phyloP scores from a whole-genome alignment of 2,113 vertebrate genomes.

The Pomatostomus ruficeps region DNA sequence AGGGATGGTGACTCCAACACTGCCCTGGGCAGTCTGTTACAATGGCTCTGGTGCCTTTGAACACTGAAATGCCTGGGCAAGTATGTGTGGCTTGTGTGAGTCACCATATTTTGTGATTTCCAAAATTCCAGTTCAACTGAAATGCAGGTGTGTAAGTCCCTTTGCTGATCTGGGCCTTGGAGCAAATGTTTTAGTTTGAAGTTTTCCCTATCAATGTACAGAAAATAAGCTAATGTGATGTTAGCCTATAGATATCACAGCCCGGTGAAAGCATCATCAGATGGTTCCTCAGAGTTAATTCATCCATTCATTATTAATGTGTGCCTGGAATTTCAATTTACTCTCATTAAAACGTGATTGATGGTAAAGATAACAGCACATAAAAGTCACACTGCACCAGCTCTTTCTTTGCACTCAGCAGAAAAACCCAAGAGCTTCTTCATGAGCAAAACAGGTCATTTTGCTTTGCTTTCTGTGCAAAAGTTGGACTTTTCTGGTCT shows the following conservation, averaged over 20 bases:
- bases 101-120: background rate
- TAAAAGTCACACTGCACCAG: background rate
- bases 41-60: background rate
- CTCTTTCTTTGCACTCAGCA: slow-evolving; percentile 15
- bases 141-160: fast-evolving
- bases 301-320: slow-evolving; percentile 65
- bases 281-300: slow-evolving; percentile 56
- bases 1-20: background rate
- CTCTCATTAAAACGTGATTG: slow-evolving; percentile 63
- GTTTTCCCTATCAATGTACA: background rate
- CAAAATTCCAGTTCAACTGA: background rate
- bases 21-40: background rate
- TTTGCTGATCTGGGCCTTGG: background rate
- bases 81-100: background rate
- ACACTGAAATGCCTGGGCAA: background rate
- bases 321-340: slow-evolving; percentile 67
- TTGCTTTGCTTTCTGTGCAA: background rate
- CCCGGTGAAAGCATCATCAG: slow-evolving; percentile 25
- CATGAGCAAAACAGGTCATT: background rate
- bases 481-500: background rate
- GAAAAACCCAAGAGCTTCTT: background rate
- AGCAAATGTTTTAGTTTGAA: background rate
- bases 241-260: background rate
- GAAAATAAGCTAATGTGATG: background rate
- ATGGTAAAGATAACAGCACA: slow-evolving; percentile 35